Base-by-base conservation (phyloP, 1,140 invertebrate genomes). In the Drosophila simulans region DNA sequence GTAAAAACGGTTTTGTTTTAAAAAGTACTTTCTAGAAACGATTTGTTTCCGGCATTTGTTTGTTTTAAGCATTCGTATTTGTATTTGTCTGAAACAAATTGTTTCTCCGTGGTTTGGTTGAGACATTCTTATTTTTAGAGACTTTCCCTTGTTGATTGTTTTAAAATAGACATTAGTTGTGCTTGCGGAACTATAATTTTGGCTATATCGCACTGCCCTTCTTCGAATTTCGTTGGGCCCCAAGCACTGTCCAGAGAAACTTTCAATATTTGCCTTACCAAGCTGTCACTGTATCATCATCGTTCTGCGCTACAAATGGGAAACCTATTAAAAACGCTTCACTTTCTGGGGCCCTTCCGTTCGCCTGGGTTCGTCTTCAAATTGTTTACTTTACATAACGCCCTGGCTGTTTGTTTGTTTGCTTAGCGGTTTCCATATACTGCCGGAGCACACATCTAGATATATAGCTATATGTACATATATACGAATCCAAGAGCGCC, bases 311-410 rank as follows among this genome's bases (percentile, higher is more conserved):
- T 58, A 56, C 52, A 45, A 79, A 62, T 56, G 69, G 37, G 51
- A 63, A 82, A 82, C 58, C 65, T 58, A 88, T 76, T 73, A 79
- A 88, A 86, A 83, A 49, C 68, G 63, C 71, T 88, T 88, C 57
- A 69, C 52, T 79, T 86, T 88, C 62, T 56, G 46, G 43, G 49
- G 37, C 64, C 51, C 68, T 80, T 80, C 64, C 63, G 70, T 70
- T 59, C 37, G 43, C 34, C 35, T 45, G 62, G 54, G 54, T 31
- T 56, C 48, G 39, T 49, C 71, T 71, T 72, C 15, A 15, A 55
- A 55, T 78, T 86, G 83, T 86, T 78, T 86, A 83, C 52, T 62
- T 83, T 68, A 79, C 65, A 83, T 71, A 76, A 79, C 59, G 74
- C 66, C 58, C 40, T 49, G 51, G 27, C 49, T 62, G 57, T 48